Conservation (phyloP, 2,113 vertebrate species). For the Cariama cristata region DNA sequence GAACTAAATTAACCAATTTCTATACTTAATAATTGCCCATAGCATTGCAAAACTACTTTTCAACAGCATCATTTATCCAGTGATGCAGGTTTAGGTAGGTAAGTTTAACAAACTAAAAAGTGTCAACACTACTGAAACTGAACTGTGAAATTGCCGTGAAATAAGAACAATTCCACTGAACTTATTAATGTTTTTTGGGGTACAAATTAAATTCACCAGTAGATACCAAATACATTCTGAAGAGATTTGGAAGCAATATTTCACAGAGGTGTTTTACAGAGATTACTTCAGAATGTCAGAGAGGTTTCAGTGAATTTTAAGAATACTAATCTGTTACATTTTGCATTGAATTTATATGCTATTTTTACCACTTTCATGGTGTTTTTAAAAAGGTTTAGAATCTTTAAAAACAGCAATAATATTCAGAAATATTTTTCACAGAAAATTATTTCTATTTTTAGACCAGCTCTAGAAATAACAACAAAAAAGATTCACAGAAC, state of each 20-base stretch:
- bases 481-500: background rate
- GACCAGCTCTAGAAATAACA: background rate
- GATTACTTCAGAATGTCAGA: background rate
- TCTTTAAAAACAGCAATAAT: background rate
- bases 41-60: background rate
- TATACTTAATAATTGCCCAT: background rate
- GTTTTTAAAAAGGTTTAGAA: background rate
- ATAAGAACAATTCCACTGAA: background rate
- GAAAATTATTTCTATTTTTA: slow-evolving; percentile 22
- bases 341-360: background rate
- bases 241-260: background rate
- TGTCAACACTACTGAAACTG: background rate
- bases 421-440: background rate
- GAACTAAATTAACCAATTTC: background rate
- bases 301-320: background rate
- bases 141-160: background rate
- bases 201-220: background rate
- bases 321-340: background rate
- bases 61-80: background rate
- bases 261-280: background rate
- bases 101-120: background rate
- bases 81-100: background rate
- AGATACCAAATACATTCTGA: background rate
- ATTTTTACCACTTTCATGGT: background rate
- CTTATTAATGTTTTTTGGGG: background rate